These are phyloP conservation scores for Struthio camelus DNA, from an alignment of 2,113 vertebrate species.

Conservation along the genomic window DNA sequence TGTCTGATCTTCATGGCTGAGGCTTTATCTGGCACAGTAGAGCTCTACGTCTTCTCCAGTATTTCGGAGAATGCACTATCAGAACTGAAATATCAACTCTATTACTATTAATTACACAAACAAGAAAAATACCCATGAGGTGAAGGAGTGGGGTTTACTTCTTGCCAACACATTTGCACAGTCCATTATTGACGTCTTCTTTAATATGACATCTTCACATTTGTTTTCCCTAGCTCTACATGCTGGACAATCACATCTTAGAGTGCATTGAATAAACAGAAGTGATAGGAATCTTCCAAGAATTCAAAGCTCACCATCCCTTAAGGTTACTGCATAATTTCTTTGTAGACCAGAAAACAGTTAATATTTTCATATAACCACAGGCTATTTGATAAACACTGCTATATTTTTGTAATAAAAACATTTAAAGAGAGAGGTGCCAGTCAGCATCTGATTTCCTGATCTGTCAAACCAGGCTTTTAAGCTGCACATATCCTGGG, in stretches of 20 bases:
- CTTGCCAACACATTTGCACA: neutral
- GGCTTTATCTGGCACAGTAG: neutral
- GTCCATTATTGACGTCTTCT: neutral
- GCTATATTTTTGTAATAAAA: neutral
- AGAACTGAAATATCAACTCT: neutral
- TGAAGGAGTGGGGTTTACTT: neutral
- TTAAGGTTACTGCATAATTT: slow-evolving; percentile 19
- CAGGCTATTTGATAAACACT: neutral
- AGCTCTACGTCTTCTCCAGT: neutral
- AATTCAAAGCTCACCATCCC: slow-evolving; percentile 1
- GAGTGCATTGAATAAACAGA: neutral
- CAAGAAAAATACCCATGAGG: neutral
- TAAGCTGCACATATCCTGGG: neutral
- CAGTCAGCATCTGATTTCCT: neutral
- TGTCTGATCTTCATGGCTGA: neutral
- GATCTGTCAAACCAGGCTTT: neutral
- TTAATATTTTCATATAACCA: neutral
- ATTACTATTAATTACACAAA: neutral
- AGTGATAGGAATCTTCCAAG: neutral
- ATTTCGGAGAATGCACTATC: neutral
- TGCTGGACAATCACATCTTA: neutral
- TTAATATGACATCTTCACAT: neutral
- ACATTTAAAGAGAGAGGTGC: neutral
- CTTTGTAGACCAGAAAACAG: neutral
- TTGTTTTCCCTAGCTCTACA: neutral